Conservation (phyloP, 2,797 vertebrate species). For the Coilia nasus region DNA sequence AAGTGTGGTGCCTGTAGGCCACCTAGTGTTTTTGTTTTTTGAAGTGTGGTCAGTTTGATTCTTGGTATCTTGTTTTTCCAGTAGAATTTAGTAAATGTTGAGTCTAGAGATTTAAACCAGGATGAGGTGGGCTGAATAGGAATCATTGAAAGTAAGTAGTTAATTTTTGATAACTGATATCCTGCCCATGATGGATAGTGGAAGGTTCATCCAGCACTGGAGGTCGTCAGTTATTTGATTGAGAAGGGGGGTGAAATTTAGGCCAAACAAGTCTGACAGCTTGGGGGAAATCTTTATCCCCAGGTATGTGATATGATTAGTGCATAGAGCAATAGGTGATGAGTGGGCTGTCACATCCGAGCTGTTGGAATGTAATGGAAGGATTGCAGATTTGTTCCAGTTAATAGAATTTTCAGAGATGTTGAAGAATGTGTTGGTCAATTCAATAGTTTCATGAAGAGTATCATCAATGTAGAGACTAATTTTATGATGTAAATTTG, state of each 20-base stretch:
- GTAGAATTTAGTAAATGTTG: background rate
- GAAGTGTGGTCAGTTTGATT: no score
- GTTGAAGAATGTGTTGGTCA: background rate
- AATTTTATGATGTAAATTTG: background rate
- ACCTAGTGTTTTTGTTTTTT: no score
- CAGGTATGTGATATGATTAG: background rate
- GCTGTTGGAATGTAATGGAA: background rate
- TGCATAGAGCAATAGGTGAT: background rate
- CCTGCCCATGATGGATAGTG: background rate
- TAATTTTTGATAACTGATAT: background rate
- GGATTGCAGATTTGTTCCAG: background rate
- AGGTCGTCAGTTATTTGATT: background rate
- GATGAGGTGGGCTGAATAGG: background rate
- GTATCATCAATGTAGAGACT: background rate
- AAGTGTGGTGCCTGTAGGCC: no score
- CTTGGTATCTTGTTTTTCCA: no score
- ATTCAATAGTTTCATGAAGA: background rate
- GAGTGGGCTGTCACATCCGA: background rate
- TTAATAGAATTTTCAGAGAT: background rate
- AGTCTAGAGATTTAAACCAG: background rate
- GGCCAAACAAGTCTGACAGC: background rate
- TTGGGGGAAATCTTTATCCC: background rate
- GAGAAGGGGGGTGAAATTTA: background rate
- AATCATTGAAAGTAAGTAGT: background rate
- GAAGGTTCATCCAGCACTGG: slow-evolving; percentile 20